Conservation (phyloP, 2,113 vertebrate genomes). For the Xiphophorus maculatus region DNA sequence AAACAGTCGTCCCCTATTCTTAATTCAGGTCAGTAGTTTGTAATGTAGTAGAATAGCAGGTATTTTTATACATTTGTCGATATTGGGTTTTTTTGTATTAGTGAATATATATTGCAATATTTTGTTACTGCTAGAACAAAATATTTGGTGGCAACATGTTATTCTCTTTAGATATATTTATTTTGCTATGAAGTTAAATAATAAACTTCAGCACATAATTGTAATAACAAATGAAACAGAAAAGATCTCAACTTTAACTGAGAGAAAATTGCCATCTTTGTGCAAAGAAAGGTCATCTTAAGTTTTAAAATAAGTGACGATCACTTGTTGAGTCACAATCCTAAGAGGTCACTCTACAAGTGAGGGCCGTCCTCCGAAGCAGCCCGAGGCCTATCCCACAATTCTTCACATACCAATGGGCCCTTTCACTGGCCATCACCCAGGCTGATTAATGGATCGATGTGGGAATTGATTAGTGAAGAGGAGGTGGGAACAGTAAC, state of each 20-base stretch:
- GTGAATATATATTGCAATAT: background rate
- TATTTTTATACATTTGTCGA: no score
- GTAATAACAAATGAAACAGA: background rate
- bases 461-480: slow-evolving; percentile 96
- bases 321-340: slow-evolving; percentile 39
- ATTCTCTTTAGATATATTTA: background rate
- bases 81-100: no score
- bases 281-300: background rate
- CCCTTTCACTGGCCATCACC: slow-evolving; percentile 92
- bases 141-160: no score
- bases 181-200: background rate
- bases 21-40: no score
- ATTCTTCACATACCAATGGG: slow-evolving; percentile 82
- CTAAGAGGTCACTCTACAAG: slow-evolving; percentile 55
- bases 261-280: background rate
- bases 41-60: no score
- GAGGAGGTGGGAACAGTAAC: slow-evolving; percentile 93
- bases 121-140: no score
- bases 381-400: slow-evolving; percentile 77
- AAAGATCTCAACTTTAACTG: background rate
- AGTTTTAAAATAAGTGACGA: slow-evolving; percentile 11
- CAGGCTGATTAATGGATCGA: slow-evolving; percentile 97
- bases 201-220: background rate
- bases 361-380: slow-evolving; percentile 76
- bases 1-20: no score